Evolutionary conservation across 2,797 vertebrate species (phyloP), one percentile per base, ranked within the genome.

Genomic region (Oryzias sinensis): DNA sequence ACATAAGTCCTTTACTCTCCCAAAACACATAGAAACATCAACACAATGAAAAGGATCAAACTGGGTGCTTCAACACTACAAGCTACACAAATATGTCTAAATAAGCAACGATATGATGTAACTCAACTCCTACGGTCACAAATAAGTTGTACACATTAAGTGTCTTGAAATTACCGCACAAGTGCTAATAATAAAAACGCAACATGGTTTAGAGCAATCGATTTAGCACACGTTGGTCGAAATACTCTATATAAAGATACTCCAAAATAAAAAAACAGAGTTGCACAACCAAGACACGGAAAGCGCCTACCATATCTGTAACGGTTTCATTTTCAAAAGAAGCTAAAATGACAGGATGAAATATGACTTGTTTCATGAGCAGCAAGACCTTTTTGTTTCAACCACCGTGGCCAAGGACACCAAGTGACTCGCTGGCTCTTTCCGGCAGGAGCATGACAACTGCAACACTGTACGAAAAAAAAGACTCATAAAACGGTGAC

Each of bases 401-500:
- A 40, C 52, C 17, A 17, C 25, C 2, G 40, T 43, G 42, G 61
- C 59, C 69, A 82, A 83, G 83, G 77, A 77, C 80, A 80, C 48
- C 18, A 59, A 40, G 22, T 44, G 46, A 68, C 59, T 80, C 45
- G 64, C 37, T 56, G 48, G 54, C 42, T 65, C 51, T 44, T 46
- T 43, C 59, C 65, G 66, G 68, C 78, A 82, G 81, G 76, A 85
- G 81, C 51, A 46, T 66, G 61, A 54, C 81, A 84, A 74, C 76
- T 83, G 82, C 66, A 66, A 66, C 65, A 56, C 65, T 62, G 58
- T 74, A 48, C 79, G 72, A 71, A 79, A 85, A 76, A 76, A 87
- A 59, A 68, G 68, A 70, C 73, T 76, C 80, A 65, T 80, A 84
- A 86, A 88, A 79, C 27, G 14, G 68, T 70, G 74, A 70, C 76